phyloP scores from a whole-genome alignment of 2,113 vertebrate species.

The Cephalopterus ornatus region DNA sequence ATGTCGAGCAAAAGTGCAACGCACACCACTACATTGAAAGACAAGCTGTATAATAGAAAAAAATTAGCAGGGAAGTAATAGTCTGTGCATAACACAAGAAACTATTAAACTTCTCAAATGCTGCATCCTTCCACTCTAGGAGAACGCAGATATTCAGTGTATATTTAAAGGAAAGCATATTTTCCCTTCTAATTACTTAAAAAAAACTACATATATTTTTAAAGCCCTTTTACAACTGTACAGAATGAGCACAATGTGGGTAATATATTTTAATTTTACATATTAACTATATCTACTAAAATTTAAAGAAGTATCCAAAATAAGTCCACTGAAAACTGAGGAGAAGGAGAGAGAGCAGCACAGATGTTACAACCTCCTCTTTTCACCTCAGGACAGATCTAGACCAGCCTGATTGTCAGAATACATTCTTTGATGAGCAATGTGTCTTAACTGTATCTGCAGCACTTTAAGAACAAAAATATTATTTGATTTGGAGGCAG shows the following conservation, averaged over 20 bases:
- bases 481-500: background rate
- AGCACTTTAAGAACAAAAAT: background rate
- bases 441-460: background rate
- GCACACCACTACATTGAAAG: background rate
- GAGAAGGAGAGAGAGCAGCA: background rate
- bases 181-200: background rate
- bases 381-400: background rate
- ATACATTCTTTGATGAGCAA: background rate
- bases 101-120: background rate
- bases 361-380: background rate
- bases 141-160: background rate
- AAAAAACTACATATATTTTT: background rate
- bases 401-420: background rate
- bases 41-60: background rate
- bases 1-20: background rate
- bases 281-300: background rate
- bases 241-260: background rate
- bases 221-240: background rate
- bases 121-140: background rate
- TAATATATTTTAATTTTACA: background rate
- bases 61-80: background rate
- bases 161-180: background rate
- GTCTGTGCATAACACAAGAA: background rate
- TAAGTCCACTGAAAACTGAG: background rate
- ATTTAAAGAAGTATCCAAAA: background rate